Evolutionary conservation across 2,797 vertebrate genomes (phyloP), one percentile per base, ranked within the genome.

Genomic region (Pangasius mekongensis): DNA sequence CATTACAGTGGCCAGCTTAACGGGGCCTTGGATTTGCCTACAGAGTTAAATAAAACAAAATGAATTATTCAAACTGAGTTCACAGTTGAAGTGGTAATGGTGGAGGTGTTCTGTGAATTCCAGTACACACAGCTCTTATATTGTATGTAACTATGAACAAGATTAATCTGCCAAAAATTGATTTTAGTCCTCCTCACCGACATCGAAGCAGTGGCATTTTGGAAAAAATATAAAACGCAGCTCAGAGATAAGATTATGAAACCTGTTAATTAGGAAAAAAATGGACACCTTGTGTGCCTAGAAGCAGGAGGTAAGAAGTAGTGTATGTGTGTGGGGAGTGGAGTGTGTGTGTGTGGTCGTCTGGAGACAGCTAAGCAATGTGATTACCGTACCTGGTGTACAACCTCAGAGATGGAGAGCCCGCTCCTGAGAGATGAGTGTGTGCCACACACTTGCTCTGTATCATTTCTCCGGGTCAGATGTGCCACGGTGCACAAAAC

Each of bases 81-180:
- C 69, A 58, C 20, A 60, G 80, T 67, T 24, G 0, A 82, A 56
- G 64, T 58, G 71, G 54, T 33, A 71, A 83, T 36, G 67, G 54
- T 24, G 39, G 71, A 54, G 56, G 43, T 27, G n/a, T 39, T 5
- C 77, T 67, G 49, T 16, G 16, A 83, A 83, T 64, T 69, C n/a
- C 62, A 54, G 47, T 71, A 54, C 6, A 84, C 83, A 69, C 83
- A 54, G 18, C 47, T 69, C 20, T 56, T 56, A 71, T 39, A 36
- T 6, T 36, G 49, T 67, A 67, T 33, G 43, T 24, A 64, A n/a
- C 64, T 97, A 96, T 94, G 94, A 92, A 80, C 49, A 87, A 93
- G 94, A 94, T 95, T 93, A 96, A 97, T 96, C 95, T 92, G 94
- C 94, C 94, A 94, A 94, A 36, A 96, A 98, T 96, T 95, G 95